Evolutionary conservation across 2,797 vertebrate species (phyloP).

Genomic region (Pampus argenteus): DNA sequence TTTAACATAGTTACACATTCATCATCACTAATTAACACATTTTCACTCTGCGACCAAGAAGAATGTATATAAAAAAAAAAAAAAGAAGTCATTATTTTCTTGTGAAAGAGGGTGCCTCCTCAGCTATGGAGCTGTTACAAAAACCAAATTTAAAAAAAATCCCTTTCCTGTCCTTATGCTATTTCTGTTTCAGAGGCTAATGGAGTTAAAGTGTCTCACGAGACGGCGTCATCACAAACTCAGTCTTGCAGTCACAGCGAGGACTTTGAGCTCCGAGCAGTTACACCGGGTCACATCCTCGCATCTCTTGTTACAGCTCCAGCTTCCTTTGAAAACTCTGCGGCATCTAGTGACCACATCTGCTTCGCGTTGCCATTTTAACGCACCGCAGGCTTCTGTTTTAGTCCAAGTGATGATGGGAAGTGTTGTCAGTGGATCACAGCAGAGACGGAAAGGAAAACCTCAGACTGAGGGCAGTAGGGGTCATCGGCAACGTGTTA

Average conservation of each 20-base stretch:
- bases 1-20: slow-evolving; percentile 8
- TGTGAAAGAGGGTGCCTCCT: slow-evolving; percentile 28
- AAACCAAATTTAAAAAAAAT: slow-evolving; percentile 55
- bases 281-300: slow-evolving; percentile 48
- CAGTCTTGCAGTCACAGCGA: slow-evolving; percentile 14
- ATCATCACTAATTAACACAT: slow-evolving; percentile 13
- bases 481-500: slow-evolving; percentile 55
- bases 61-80: no score
- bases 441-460: slow-evolving; percentile 51
- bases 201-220: slow-evolving; percentile 19
- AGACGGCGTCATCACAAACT: background rate
- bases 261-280: slow-evolving; percentile 23
- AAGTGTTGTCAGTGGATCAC: slow-evolving; percentile 57
- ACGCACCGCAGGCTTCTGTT: slow-evolving; percentile 73
- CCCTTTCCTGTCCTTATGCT: background rate
- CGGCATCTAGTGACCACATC: slow-evolving; percentile 68
- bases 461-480: slow-evolving; percentile 43
- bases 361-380: slow-evolving; percentile 75
- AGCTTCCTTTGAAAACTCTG: slow-evolving; percentile 19
- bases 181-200: slow-evolving; percentile 13
- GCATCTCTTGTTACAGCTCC: slow-evolving; percentile 48
- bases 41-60: slow-evolving; percentile 10
- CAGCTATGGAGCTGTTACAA: slow-evolving; percentile 29
- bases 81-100: background rate
- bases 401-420: slow-evolving; percentile 68